Base-by-base conservation (phyloP, 2,888 invertebrate genomes). In the Atrina japonica region DNA sequence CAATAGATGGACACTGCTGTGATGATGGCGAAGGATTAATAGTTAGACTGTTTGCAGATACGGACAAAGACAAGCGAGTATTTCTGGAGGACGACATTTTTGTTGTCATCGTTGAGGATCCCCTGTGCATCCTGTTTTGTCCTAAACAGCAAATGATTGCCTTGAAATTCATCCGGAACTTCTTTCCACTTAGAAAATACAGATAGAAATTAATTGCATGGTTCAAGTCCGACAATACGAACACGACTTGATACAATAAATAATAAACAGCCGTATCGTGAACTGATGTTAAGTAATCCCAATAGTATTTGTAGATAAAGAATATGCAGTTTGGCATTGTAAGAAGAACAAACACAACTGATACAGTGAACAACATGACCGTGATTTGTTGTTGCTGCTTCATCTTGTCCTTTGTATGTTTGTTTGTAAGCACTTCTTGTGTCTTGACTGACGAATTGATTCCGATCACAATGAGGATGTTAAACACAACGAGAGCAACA, bases 171-270 rank as follows among this genome's bases (percentile, higher is more conserved):
- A 71, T 55, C 14, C 84, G 73, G 66, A 86, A 86, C 59, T 74
- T 78, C 52, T 73, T 70, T 1, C 83, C 83, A 25, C 82, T 82
- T 3, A 83, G 65, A 56, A 81, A 83, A 59, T 86, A 86, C 7
- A 86, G 59, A 59, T 84, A 86, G 68, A 86, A 86, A 56, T 86
- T 86, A 27, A 84, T 68, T 14, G 82, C 83, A 66, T 86, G 86
- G 41, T 83, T 83, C 0, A 83, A 66, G 69, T 84, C 84, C 0
- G 79, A 70, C 30, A 86, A 63, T 9, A 84, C 47, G 52, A 78
- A 83, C 14, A 80, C 77, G 9, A 78, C 35, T 55, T 83, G 81
- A 11, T 75, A 75, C 3, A 81, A 64, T 16, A 86, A 74, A 16
- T 72, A 70, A 67, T 76, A 81, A 16, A 70, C 64, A 3, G 84